Conservation (phyloP, 2,888 invertebrate genomes). For the Xanthia icteritia region DNA sequence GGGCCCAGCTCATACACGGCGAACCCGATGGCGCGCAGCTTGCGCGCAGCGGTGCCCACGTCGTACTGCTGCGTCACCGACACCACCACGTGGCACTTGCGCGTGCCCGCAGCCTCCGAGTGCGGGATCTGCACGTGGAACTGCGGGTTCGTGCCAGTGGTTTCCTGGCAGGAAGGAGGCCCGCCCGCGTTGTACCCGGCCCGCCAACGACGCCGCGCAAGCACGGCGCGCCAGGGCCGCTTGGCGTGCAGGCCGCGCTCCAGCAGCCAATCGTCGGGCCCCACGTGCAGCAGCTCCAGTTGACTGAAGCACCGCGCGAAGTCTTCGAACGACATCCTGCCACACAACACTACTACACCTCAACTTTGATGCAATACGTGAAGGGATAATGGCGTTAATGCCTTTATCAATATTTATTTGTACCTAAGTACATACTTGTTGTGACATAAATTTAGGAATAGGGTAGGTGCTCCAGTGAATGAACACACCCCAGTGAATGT, state of each 20-base stretch:
- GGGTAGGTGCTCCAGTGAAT: too few relatives aligned
- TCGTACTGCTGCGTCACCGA: conserved; percentile 93
- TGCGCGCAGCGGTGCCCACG: conserved; percentile 79
- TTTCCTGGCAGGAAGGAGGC: conserved; percentile 91
- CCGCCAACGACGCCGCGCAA: conserved; percentile 93
- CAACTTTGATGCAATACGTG: neutral
- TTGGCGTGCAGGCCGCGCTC: conserved; percentile 92
- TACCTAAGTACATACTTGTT: too few relatives aligned
- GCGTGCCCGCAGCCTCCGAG: conserved; percentile 78
- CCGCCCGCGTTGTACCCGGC: conserved; percentile 93
- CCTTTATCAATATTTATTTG: too few relatives aligned
- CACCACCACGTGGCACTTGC: conserved; percentile 93
- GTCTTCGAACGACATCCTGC: conserved; percentile 93
- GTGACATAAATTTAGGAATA: too few relatives aligned
- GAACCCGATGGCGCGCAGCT: conserved; percentile 92
- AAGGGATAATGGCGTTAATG: neutral
- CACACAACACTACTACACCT: conserved; percentile 25
- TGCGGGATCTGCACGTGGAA: conserved; percentile 93
- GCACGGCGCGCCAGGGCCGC: conserved; percentile 92
- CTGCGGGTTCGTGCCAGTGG: conserved; percentile 93
- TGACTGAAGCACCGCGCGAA: conserved; percentile 92
- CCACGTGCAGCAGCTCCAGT: conserved; percentile 93
- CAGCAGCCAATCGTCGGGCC: conserved; percentile 94
- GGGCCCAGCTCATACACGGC: conserved; percentile 92
- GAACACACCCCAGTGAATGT: too few relatives aligned